Base-by-base conservation (phyloP, 2,113 vertebrate species). In the Haliaeetus leucogaster region DNA sequence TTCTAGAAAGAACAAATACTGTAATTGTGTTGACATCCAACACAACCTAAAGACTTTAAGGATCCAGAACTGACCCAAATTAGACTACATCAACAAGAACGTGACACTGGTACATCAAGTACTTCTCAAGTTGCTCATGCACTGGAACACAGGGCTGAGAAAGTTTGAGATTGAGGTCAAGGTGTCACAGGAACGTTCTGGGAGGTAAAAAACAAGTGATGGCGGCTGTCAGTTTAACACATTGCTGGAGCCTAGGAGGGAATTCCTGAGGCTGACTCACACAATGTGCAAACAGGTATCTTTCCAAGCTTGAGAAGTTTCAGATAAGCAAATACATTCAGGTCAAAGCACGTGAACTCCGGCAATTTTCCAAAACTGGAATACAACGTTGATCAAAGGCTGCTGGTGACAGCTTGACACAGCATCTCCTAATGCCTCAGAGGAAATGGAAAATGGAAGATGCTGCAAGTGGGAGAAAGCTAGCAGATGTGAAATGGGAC, bases 261-360 rank as follows among this genome's bases (percentile, higher is more conserved):
- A 95, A 96, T 96, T 96, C 93, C 61, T 89, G 56, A 78, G 73
- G 61, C 29, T 92, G 86, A 92, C 55, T 96, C 86, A 89, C 12
- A 65, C 6, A 4, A 7, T 16, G 66, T 82, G 68, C 80, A 67
- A 84, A 83, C 30, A 77, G 67, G 38, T 62, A 50, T 67, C 55
- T 89, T 80, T 19, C 65, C 76, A 95, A 93, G 67, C 27, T 65
- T 55, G 47, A 66, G 59, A 89, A 83, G 47, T 56, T 89, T 78
- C 68, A 73, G 55, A 89, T 38, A 84, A 84, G 77, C n/a, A 73
- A 70, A 34, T 8, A 59, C 4, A 17, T 86, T 83, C 55, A 84
- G 80, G 81, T 81, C n/a, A 81, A 82, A 78, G 66, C 47, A 68
- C 0, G 0, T 47, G 15, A 94, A 88, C 22, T 55, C 65, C 3